phyloP scores from a whole-genome alignment of 2,888 invertebrate genomes.

The Acronicta alni region DNA sequence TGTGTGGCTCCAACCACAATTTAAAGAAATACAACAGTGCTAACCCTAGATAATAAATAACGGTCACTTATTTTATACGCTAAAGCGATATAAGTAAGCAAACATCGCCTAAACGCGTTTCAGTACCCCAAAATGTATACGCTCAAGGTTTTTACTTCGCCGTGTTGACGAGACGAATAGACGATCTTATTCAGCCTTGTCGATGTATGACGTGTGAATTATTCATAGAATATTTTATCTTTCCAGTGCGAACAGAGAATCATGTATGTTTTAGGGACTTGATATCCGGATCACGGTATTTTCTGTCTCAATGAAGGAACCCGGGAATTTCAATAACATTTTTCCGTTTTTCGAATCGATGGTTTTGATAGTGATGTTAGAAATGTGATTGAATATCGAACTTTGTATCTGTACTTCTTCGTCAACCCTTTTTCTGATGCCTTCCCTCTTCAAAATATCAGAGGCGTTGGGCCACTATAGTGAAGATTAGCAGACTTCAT shows the following conservation, averaged over 20 bases:
- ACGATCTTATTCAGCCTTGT: conserved; percentile 73
- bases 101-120: conserved; percentile 47
- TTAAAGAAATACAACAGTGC: no score
- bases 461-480: no score
- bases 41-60: no score
- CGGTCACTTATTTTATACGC: conserved; percentile 12
- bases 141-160: conserved; percentile 42
- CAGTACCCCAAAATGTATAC: conserved; percentile 42
- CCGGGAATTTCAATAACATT: conserved; percentile 48
- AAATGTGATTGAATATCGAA: background rate
- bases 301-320: conserved; percentile 47
- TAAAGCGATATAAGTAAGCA: conserved; percentile 29
- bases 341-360: conserved; percentile 20
- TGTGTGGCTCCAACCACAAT: no score
- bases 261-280: conserved; percentile 73
- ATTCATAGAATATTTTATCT: conserved; percentile 86
- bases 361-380: background rate
- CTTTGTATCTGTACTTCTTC: background rate
- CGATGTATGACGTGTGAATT: conserved; percentile 81
- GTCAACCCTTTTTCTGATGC: no score
- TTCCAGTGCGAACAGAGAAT: conserved; percentile 70
- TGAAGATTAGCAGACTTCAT: no score
- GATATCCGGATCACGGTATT: conserved; percentile 66
- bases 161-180: conserved; percentile 60
- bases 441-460: no score